phyloP scores from a whole-genome alignment of 2,888 invertebrate species.

The Erannis defoliaria region DNA sequence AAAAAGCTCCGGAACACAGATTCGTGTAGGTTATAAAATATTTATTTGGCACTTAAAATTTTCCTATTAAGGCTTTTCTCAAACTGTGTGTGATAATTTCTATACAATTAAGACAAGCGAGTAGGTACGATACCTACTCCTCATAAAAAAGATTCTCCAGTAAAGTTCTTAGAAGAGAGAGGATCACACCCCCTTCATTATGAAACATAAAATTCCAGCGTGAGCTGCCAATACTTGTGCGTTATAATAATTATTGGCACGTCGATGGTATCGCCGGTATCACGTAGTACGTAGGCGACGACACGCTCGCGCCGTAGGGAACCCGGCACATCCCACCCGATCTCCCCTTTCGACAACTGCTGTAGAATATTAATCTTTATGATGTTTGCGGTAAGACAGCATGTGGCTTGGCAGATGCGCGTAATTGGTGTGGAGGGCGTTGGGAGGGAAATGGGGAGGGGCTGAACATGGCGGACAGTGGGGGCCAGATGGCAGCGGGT shows the following conservation, averaged over 20 bases:
- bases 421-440: conserved; percentile 81
- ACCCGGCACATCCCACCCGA: conserved; percentile 71
- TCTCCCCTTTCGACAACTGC: conserved; percentile 55
- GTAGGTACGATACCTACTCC: neutral
- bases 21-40: too few relatives aligned
- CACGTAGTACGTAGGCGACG: conserved; percentile 75
- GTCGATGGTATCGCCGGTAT: conserved; percentile 49
- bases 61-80: too few relatives aligned
- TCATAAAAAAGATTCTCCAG: conserved; percentile 9
- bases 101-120: neutral
- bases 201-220: conserved; percentile 46
- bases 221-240: conserved; percentile 54
- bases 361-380: conserved; percentile 80
- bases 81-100: neutral
- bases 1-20: too few relatives aligned
- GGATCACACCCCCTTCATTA: conserved; percentile 22
- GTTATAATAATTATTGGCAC: conserved; percentile 58
- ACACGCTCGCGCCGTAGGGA: conserved; percentile 72
- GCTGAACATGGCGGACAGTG: conserved; percentile 78
- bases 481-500: conserved; percentile 77
- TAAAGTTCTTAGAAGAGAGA: conserved; percentile 13
- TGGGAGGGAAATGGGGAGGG: conserved; percentile 82
- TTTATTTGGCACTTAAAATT: too few relatives aligned
- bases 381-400: conserved; percentile 68
- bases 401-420: conserved; percentile 69